Percentiles rank a stretch among this genome's conserved stretches.
These are phyloP conservation scores for Epinotia ramella DNA, from an alignment of 2,888 invertebrate species.

Conservation along the genomic window DNA sequence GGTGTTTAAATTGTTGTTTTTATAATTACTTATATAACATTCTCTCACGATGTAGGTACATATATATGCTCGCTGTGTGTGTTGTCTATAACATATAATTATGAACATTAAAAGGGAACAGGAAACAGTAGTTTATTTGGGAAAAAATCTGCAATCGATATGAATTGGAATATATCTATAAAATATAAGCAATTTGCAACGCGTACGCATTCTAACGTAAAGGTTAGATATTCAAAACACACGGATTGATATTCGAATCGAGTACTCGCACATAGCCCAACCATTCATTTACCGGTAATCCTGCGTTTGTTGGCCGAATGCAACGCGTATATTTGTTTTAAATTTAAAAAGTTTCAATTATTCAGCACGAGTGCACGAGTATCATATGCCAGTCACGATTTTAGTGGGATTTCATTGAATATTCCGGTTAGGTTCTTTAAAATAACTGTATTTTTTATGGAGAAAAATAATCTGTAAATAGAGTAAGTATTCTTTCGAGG, in stretches of 20 bases:
- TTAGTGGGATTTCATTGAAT: slow-evolving; percentile 24
- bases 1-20: slow-evolving; percentile 3
- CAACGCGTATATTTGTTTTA: slow-evolving; percentile 25
- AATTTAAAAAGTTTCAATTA: slow-evolving; percentile 40
- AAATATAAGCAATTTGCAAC: no score
- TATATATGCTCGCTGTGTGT: no score
- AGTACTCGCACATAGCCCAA: background rate
- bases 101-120: background rate
- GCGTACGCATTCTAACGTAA: no score
- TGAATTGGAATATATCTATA: no score
- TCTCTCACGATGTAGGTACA: no score
- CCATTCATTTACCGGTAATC: slow-evolving; percentile 21
- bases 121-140: no score
- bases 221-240: background rate
- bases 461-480: background rate
- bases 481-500: no score
- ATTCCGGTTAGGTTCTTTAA: slow-evolving; percentile 10
- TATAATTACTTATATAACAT: background rate
- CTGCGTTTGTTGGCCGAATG: slow-evolving; percentile 29
- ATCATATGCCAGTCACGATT: slow-evolving; percentile 40
- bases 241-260: background rate
- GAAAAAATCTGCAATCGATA: no score
- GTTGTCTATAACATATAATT: no score
- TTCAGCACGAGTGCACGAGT: slow-evolving; percentile 1
- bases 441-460: background rate